Base-by-base conservation (phyloP, 2,797 vertebrate genomes). In the Mus caroli region DNA sequence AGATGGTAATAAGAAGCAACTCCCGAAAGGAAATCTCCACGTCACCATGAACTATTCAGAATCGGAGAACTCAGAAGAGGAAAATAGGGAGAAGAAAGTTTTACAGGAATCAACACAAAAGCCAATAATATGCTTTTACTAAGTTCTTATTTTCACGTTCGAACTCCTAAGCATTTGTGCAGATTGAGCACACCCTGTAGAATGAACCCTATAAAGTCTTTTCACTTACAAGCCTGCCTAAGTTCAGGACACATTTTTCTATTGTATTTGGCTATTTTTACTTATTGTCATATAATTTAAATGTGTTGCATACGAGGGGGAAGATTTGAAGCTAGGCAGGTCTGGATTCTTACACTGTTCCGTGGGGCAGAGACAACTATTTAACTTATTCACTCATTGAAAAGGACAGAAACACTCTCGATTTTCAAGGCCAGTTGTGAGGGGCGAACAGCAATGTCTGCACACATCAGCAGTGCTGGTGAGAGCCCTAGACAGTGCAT, bases 1-100 rank as follows among this genome's bases (percentile, higher is more conserved):
- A 56, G 95, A 92, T 0, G 71, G 52, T 50, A 91, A 71, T 90
- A 46, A 58, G 92, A 96, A 96, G 24, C 91, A 84, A 90, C 89
- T 96, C 93, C 22, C 20, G 60, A 54, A 96, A 88, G 1, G 87
- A 88, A 58, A 64, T 87, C 10, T 94, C 28, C 50, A 69, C 58
- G 67, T 87, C 83, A 82, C 69, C 3, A 71, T 86, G 26, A 95
- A 50, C 67, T 58, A 71, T 34, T 83, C 2, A 67, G n/a, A 96
- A 92, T 20, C 80, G 24, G 58, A 92, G 26, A 95, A 91, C 90
- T 24, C 31, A 94, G 54, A 2, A 17, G 43, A 91, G n/a, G 20
- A 94, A 76, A 88, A 37, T 87, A 75, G 37, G 17, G 71, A 5
- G 83, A 67, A 76, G 46, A 89, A 83, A 97, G 62, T n/a, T 75